A percentile compares a stretch with the other conserved stretches of the same genome.
Evolutionary conservation across 2,888 invertebrate genomes (phyloP).

Genomic region (Sclerodermus sp.): DNA sequence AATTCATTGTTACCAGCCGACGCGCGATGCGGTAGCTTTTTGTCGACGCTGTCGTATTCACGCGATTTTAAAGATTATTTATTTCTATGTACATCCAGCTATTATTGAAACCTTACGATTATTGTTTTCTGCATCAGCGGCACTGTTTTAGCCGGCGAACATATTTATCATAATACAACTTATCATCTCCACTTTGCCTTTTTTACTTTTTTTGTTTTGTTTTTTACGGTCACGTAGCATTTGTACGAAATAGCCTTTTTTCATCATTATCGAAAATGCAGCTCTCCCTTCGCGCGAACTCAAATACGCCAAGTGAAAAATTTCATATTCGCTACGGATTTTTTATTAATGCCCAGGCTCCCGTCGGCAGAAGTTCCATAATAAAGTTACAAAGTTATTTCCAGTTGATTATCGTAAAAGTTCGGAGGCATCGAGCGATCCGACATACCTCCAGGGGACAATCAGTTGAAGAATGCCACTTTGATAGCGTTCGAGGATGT

Average conservation of each 20-base stretch:
- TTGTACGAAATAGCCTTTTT: background rate
- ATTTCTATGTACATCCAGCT: background rate
- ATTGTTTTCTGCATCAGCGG: background rate
- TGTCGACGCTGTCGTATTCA: background rate
- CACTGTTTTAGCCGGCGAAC: background rate
- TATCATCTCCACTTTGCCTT: background rate
- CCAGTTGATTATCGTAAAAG: slow-evolving; percentile 51
- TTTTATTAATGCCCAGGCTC: slow-evolving; percentile 32
- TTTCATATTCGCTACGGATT: slow-evolving; percentile 19
- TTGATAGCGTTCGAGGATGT: slow-evolving; percentile 40
- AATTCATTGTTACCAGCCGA: slow-evolving; percentile 1
- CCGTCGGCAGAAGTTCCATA: slow-evolving; percentile 30
- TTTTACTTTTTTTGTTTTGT: background rate
- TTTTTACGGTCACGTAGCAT: background rate
- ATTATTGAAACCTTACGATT: slow-evolving; percentile 1
- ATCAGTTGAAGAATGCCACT: slow-evolving; percentile 50
- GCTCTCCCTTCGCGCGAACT: background rate
- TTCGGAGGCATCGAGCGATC: slow-evolving; percentile 33
- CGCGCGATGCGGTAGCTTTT: background rate
- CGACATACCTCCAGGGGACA: slow-evolving; percentile 43
- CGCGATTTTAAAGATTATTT: slow-evolving; percentile 7
- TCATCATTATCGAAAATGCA: too few species aligned
- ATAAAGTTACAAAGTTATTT: slow-evolving; percentile 50
- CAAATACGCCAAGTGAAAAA: slow-evolving; percentile 17
- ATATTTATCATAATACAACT: background rate